Base-by-base conservation (phyloP, 1,140 invertebrate genomes). In the Hirudo medicinalis region DNA sequence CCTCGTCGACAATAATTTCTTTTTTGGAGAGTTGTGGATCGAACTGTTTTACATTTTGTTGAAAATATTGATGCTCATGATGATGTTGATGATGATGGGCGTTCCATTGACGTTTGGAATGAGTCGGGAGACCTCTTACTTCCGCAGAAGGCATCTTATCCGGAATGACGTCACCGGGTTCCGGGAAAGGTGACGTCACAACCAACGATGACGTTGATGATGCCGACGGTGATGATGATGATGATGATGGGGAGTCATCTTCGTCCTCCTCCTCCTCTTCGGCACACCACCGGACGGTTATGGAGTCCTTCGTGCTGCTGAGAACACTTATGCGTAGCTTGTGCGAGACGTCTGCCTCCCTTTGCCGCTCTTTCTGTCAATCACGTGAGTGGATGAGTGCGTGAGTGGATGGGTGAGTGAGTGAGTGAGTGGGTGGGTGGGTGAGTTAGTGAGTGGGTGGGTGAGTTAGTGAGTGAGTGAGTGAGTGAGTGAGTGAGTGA, bases 401-500 rank as follows among this genome's bases (percentile, higher is more conserved):
- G 36, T 70, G 29, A 70, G 29, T 36, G 36, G 8, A 22, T 70
- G 29, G 8, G 9, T 36, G 68, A 43, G 29, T 43, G 68, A 49
- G 36, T 36, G 36, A 70, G 36, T 20, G 20, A 70, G 17, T 70
- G 29, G 22, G 68, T 49, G 68, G 6, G 15, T 40, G 15, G 22
- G 68, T 43, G 68, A 43, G 68, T 70, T 5, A 70, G 29, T 70
- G 68, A 70, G 68, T 40, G 68, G 6, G 15, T 40, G 15, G 22
- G 68, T 43, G 68, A 43, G 68, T 70, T 5, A 70, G 29, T 70
- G 68, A 70, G 68, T 70, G 68, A 70, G 68, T 70, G 68, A 36
- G 68, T 70, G 68, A 70, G 68, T 40, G 68, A 70, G 68, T 22
- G 68, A 70, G 68, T 70, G 68, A 70, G 68, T 36, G 68, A 70